phyloP scores from a whole-genome alignment of 2,113 vertebrate species.

The Aramus guarauna region DNA sequence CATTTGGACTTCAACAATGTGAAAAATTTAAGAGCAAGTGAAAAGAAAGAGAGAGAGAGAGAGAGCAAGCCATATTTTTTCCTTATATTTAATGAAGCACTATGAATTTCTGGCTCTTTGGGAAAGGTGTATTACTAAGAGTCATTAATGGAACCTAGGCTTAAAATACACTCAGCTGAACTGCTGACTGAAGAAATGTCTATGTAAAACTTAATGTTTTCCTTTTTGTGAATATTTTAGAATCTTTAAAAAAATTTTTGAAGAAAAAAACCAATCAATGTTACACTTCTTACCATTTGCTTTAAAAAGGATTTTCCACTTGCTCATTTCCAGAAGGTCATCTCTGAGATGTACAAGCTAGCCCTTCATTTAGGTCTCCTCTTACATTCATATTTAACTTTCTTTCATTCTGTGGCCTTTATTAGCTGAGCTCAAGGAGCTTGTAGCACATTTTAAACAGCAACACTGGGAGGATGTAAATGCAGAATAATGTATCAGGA shows the following conservation, averaged over 20 bases:
- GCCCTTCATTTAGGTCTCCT: constrained; percentile 78
- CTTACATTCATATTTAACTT: constrained; percentile 86
- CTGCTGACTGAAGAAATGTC: constrained; percentile 25
- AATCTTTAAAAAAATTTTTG: constrained; percentile 35
- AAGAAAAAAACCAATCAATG: background rate
- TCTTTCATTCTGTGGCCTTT: constrained; percentile 83
- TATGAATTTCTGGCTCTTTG: constrained; percentile 49
- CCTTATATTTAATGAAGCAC: constrained; percentile 56
- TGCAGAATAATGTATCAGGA: constrained; percentile 98
- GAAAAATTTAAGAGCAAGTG: constrained; percentile 47
- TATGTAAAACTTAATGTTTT: constrained; percentile 62
- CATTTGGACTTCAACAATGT: constrained; percentile 22
- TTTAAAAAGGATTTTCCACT: constrained; percentile 55
- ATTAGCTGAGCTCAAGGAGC: constrained; percentile 83
- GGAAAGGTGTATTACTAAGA: constrained; percentile 59
- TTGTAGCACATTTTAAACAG: constrained; percentile 87
- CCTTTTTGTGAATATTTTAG: constrained; percentile 59
- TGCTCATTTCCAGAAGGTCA: constrained; percentile 74
- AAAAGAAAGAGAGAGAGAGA: background rate
- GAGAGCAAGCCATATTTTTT: background rate
- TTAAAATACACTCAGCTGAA: constrained; percentile 53
- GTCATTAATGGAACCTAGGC: constrained; percentile 52
- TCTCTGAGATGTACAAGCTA: constrained; percentile 68
- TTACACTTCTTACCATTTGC: constrained; percentile 63
- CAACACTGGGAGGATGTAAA: constrained; percentile 91